Conservation (phyloP, 2,888 invertebrate genomes). For the Eurytoma californica region DNA sequence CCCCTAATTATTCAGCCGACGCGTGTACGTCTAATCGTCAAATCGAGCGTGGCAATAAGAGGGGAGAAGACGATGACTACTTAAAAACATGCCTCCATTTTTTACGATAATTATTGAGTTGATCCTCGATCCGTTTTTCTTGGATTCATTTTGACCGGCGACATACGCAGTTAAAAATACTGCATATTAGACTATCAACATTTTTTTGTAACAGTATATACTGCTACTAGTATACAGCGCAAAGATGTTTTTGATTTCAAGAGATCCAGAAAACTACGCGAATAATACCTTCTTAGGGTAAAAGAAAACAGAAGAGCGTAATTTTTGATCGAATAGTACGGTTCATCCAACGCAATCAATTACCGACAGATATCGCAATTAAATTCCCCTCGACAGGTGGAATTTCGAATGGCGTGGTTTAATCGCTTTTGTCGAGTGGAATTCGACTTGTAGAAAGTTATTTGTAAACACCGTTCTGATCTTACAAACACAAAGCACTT, state of each 20-base stretch:
- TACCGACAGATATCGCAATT: constrained; percentile 46
- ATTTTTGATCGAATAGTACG: no score
- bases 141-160: no score
- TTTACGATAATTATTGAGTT: no score
- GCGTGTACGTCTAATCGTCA: constrained; percentile 3
- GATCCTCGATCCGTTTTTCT: constrained; percentile 5
- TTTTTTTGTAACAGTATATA: no score
- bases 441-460: constrained; percentile 48
- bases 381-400: constrained; percentile 38
- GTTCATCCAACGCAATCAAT: constrained; percentile 53
- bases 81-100: background rate
- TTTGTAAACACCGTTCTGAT: constrained; percentile 30
- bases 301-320: no score
- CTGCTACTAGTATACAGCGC: no score
- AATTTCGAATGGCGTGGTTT: constrained; percentile 45
- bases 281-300: no score
- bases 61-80: background rate
- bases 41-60: background rate
- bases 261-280: no score
- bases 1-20: background rate
- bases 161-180: no score
- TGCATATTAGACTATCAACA: no score
- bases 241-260: no score
- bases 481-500: no score
- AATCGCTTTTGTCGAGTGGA: constrained; percentile 31